Conservation (phyloP, 1,140 invertebrate species). For the Scaptomyza graminum region DNA sequence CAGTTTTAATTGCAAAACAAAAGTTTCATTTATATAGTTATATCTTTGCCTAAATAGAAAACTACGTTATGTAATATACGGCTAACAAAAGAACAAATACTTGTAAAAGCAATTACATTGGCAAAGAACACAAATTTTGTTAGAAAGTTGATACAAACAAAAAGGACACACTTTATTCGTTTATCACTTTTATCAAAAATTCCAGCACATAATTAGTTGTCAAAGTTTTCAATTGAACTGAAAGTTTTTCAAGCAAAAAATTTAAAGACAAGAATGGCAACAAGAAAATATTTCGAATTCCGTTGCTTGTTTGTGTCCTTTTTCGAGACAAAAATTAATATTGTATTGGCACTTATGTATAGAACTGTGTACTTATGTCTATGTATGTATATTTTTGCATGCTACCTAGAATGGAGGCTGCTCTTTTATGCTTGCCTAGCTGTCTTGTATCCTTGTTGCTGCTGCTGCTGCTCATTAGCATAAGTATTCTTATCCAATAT, state of each 20-base stretch:
- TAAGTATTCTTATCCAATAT: conserved; percentile 45
- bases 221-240: conserved; percentile 4
- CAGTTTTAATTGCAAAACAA: too few species aligned
- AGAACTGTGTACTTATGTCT: not conserved
- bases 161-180: not conserved
- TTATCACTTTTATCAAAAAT: conserved; percentile 2
- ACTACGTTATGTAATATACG: not conserved
- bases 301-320: conserved; percentile 4
- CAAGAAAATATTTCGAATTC: conserved; percentile 3
- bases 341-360: conserved; percentile 4
- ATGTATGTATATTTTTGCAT: not conserved
- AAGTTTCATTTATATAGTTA: too few species aligned
- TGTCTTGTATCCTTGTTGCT: not conserved
- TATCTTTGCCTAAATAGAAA: not conserved
- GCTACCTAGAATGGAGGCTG: conserved; percentile 15
- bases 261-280: not conserved
- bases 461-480: conserved; percentile 37
- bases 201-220: conserved; percentile 8
- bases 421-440: not conserved
- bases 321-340: not conserved
- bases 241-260: not conserved
- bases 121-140: not conserved
- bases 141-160: not conserved
- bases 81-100: not conserved
- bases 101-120: not conserved